Conservation (phyloP, 2,113 vertebrate genomes). For the Hipposideros armiger region DNA sequence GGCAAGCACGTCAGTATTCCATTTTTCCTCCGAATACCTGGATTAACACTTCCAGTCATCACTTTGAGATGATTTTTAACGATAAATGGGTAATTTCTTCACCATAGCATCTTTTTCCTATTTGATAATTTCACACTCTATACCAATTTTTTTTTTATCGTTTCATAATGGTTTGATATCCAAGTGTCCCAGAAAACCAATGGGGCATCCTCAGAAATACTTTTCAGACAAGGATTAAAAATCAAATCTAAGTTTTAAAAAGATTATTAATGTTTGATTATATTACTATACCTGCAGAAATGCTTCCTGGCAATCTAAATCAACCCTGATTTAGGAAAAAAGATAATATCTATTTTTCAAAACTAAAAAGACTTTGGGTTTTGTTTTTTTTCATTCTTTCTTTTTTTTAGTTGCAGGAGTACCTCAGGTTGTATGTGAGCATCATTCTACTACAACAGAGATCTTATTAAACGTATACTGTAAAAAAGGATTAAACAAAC, state of each 20-base stretch:
- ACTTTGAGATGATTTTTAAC: not conserved
- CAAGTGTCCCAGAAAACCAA: slow-evolving; percentile 61
- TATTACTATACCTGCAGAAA: slow-evolving; percentile 6
- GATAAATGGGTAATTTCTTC: not conserved
- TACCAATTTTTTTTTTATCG: slow-evolving; percentile 49
- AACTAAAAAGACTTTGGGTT: not conserved
- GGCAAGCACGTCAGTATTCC: not conserved
- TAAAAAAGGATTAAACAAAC: not conserved
- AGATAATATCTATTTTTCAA: not conserved
- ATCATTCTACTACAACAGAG: not conserved
- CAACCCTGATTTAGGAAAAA: not conserved
- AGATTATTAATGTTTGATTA: not conserved
- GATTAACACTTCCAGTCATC: not conserved
- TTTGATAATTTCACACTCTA: slow-evolving; percentile 2
- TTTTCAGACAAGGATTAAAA: slow-evolving; percentile 41
- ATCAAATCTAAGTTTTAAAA: slow-evolving; percentile 23
- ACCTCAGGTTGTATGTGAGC: not conserved
- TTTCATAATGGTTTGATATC: not conserved
- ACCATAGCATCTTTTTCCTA: not conserved
- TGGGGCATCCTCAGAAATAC: slow-evolving; percentile 35
- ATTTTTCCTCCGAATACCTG: not conserved
- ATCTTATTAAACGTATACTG: not conserved
- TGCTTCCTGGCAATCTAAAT: slow-evolving; percentile 12
- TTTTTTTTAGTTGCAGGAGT: not conserved
- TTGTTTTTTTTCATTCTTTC: not conserved